Evolutionary conservation across 1,140 invertebrate species (phyloP).

Genomic region (Theocolax elegans): DNA sequence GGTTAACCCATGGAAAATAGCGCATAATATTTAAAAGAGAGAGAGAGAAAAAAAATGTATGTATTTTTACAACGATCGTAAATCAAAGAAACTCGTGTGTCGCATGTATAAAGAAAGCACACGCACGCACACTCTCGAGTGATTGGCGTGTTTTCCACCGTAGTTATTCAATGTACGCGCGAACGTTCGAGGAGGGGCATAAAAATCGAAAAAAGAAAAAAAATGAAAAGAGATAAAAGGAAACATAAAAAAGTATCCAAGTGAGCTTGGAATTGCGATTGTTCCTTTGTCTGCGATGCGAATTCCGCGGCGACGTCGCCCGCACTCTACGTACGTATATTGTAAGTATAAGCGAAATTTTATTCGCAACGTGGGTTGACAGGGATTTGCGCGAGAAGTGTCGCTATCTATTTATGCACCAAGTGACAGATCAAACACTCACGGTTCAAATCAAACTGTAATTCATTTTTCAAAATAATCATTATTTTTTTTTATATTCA

Average conservation of each 20-base stretch:
- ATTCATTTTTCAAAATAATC: no score
- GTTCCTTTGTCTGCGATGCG: conserved; percentile 21
- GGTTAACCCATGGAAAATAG: neutral
- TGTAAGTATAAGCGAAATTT: neutral
- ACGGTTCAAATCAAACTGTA: no score
- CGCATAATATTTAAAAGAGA: neutral
- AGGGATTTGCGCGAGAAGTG: neutral
- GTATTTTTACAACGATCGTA: conserved; percentile 14
- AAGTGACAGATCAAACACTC: no score
- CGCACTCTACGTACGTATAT: no score
- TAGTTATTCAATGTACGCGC: neutral
- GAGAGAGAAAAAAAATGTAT: neutral
- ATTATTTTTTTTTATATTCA: no score
- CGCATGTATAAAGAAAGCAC: neutral
- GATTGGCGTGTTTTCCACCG: conserved; percentile 1
- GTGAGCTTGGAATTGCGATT: conserved; percentile 16
- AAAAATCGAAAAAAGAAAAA: no score
- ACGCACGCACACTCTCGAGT: neutral
- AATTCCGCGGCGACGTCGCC: neutral
- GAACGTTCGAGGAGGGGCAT: neutral
- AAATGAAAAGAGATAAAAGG: no score
- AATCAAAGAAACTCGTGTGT: conserved; percentile 9
- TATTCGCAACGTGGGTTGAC: neutral
- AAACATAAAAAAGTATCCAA: neutral
- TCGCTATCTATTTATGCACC: no score